phyloP scores from a whole-genome alignment of 2,113 vertebrate genomes.

The Trinectes maculatus region DNA sequence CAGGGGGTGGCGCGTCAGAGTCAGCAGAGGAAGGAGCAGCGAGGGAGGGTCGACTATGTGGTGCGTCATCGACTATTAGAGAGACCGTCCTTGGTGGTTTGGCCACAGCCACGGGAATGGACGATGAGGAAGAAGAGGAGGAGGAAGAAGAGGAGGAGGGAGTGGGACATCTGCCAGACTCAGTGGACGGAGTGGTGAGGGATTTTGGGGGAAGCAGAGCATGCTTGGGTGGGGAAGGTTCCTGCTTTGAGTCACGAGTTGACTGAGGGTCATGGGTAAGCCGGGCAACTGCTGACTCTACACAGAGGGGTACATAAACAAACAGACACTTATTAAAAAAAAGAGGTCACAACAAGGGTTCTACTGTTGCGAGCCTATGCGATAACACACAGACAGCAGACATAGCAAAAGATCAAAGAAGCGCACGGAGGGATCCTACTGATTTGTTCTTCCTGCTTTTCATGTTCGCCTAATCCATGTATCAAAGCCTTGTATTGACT shows the following conservation, averaged over 20 bases:
- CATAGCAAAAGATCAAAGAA: slow-evolving; percentile 20
- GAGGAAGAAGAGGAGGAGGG: slow-evolving; percentile 51
- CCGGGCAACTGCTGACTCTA: slow-evolving; percentile 84
- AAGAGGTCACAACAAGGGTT: slow-evolving; percentile 5
- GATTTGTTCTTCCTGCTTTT: slow-evolving; percentile 18
- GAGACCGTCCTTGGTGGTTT: slow-evolving; percentile 79
- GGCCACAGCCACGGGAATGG: slow-evolving; percentile 56
- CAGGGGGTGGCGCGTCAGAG: slow-evolving; percentile 35
- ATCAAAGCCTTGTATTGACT: slow-evolving; percentile 1
- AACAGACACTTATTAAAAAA: slow-evolving; percentile 26
- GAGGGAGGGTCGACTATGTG: slow-evolving; percentile 63
- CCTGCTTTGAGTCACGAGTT: slow-evolving; percentile 71
- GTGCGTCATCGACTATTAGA: slow-evolving; percentile 60
- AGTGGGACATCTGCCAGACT: slow-evolving; percentile 52
- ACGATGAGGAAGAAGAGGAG: slow-evolving; percentile 69
- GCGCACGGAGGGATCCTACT: not conserved
- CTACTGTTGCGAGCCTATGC: not conserved
- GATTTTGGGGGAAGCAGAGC: slow-evolving; percentile 90
- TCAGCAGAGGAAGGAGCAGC: slow-evolving; percentile 16
- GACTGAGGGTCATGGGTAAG: slow-evolving; percentile 71
- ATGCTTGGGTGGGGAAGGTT: slow-evolving; percentile 75
- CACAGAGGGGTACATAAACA: slow-evolving; percentile 18
- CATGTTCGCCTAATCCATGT: not conserved
- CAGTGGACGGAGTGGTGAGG: slow-evolving; percentile 67
- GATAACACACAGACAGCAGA: slow-evolving; percentile 2